Percentiles rank a stretch among this genome's conserved stretches.
These are phyloP conservation scores for Drosophila nasuta DNA, from an alignment of 1,140 invertebrate genomes.

Conservation along the genomic window DNA sequence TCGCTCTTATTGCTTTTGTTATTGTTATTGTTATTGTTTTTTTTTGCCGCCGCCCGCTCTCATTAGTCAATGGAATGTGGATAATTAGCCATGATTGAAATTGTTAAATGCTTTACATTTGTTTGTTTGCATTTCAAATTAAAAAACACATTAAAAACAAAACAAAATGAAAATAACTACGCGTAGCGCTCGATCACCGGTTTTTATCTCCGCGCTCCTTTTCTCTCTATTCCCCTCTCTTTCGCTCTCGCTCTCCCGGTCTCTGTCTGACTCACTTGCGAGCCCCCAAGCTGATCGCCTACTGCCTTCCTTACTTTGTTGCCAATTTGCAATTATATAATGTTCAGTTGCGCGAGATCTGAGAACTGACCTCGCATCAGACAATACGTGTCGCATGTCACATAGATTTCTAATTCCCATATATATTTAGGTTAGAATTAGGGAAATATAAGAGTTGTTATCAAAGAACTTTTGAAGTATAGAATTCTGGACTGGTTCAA, in stretches of 20 bases:
- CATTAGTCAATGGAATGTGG: constrained; percentile 71
- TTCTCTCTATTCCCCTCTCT: background rate
- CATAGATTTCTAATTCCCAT: background rate
- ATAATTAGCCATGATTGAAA: constrained; percentile 79
- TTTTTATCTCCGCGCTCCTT: constrained; percentile 26
- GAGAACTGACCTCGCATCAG: constrained; percentile 5
- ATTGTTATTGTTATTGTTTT: background rate
- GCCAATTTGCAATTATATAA: constrained; percentile 31
- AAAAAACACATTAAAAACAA: constrained; percentile 36
- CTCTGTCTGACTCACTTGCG: constrained; percentile 17
- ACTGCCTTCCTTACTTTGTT: constrained; percentile 39
- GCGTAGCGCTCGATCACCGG: background rate
- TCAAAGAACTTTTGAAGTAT: no score
- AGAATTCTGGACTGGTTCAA: no score
- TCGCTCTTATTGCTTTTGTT: constrained; percentile 20
- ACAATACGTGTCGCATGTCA: background rate
- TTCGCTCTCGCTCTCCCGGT: background rate
- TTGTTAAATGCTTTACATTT: constrained; percentile 68
- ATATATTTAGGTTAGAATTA: no score
- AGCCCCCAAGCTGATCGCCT: constrained; percentile 32
- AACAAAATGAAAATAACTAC: constrained; percentile 23
- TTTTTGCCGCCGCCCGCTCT: constrained; percentile 48
- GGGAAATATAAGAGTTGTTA: no score
- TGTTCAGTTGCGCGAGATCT: constrained; percentile 12
- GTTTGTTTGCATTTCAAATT: constrained; percentile 79